These are phyloP conservation scores for Falco rusticolus DNA, from an alignment of 2,797 vertebrate species.

Conservation along the genomic window DNA sequence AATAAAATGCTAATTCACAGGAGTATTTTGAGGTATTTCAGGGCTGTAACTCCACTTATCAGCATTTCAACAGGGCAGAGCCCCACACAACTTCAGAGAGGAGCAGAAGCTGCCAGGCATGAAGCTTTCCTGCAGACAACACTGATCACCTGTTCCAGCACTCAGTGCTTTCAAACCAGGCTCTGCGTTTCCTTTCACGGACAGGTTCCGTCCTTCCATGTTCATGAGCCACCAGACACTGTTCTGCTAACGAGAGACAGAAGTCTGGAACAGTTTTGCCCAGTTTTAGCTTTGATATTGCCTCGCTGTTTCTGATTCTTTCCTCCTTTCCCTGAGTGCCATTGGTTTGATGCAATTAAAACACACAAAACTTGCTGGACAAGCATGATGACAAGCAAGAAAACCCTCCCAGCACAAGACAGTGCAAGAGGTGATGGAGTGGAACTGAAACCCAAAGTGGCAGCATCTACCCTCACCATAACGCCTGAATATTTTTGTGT, in stretches of 20 bases:
- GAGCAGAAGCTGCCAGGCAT: background rate
- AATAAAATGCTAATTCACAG: background rate
- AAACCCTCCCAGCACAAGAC: background rate
- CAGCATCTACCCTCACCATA: background rate
- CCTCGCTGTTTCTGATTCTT: background rate
- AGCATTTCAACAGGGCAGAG: background rate
- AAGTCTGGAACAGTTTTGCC: background rate
- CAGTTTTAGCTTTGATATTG: background rate
- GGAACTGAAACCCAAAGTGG: background rate
- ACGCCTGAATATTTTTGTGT: background rate
- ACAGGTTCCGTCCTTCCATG: background rate
- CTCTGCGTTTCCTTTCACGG: background rate
- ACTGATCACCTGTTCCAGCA: fast-evolving
- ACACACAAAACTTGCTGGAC: background rate
- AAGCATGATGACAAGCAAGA: background rate
- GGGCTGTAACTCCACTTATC: background rate
- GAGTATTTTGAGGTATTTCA: background rate
- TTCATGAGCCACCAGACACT: background rate
- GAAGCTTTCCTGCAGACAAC: background rate
- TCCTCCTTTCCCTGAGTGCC: background rate
- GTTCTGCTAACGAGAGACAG: background rate
- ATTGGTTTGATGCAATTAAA: background rate
- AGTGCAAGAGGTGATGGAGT: background rate
- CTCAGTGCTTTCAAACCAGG: background rate
- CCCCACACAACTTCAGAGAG: background rate